Conservation (phyloP, 2,113 vertebrate species). For the Oreotragus oreotragus region DNA sequence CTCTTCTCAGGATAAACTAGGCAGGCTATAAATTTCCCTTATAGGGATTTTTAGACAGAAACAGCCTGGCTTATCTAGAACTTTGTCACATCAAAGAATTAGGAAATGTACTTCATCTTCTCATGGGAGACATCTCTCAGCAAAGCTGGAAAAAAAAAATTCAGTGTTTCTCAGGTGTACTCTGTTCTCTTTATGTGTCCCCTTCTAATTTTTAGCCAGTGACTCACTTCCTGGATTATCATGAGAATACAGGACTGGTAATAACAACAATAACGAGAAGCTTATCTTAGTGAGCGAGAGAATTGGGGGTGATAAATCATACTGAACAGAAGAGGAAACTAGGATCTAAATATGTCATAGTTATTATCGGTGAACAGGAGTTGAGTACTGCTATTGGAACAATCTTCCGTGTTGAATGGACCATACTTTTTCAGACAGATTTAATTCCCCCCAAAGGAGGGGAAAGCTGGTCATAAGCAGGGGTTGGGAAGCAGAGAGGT, state of each 20-base stretch:
- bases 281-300: neutral
- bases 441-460: neutral
- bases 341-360: neutral
- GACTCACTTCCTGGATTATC: neutral
- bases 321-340: neutral
- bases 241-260: neutral
- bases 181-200: neutral
- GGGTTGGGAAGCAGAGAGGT: neutral
- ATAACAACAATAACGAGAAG: neutral
- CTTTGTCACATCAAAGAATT: slow-evolving; percentile 23
- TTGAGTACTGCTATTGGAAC: neutral
- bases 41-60: slow-evolving; percentile 43
- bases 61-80: slow-evolving; percentile 31
- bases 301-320: neutral
- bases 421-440: neutral
- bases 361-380: neutral
- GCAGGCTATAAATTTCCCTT: slow-evolving; percentile 30
- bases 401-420: neutral
- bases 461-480: neutral
- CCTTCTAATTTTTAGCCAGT: neutral
- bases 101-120: slow-evolving; percentile 37
- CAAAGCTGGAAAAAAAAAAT: neutral
- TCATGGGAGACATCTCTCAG: neutral
- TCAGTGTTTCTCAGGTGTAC: neutral
- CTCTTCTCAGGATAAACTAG: slow-evolving; percentile 38